Evolutionary conservation across 1,140 invertebrate genomes (phyloP).

Genomic region (Muscidifurax raptorellus): DNA sequence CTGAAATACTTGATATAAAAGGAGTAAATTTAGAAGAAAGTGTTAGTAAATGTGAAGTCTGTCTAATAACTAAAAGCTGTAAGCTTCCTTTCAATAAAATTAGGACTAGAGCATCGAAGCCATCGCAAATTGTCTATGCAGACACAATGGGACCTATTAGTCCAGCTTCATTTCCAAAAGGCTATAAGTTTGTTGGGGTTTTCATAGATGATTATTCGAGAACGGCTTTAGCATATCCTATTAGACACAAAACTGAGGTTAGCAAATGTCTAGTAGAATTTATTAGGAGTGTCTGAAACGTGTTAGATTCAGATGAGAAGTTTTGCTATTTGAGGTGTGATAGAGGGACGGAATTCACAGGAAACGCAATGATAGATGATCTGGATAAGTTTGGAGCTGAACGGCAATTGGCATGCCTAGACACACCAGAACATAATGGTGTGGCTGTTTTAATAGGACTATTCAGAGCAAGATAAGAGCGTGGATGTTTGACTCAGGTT

Average conservation of each 20-base stretch:
- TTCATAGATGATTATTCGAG: conserved; percentile 21
- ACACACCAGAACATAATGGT: conserved; percentile 17
- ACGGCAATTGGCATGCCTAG: neutral
- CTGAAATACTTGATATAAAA: no score
- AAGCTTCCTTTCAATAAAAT: neutral
- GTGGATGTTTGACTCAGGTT: conserved; percentile 18
- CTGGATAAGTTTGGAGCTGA: conserved; percentile 10
- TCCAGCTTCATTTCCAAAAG: neutral
- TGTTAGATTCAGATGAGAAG: conserved; percentile 9
- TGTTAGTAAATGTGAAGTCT: neutral
- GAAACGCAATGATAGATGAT: neutral
- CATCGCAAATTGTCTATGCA: conserved; percentile 9
- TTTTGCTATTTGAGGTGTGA: conserved; percentile 15
- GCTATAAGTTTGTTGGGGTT: conserved; percentile 21
- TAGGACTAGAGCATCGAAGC: neutral
- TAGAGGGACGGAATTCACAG: conserved; percentile 17
- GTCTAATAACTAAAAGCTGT: neutral
- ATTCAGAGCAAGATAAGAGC: conserved; percentile 13
- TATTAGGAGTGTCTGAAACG: conserved; percentile 29
- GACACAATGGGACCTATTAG: no score
- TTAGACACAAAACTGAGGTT: conserved; percentile 23
- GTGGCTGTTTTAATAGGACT: conserved; percentile 6
- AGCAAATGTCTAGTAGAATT: conserved; percentile 1
- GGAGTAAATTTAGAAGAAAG: no score
- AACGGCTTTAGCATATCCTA: neutral